A percentile compares a stretch with the other conserved stretches of the same genome.
Evolutionary conservation across 2,113 vertebrate genomes (phyloP).

Genomic region (Hydropotes inermis): DNA sequence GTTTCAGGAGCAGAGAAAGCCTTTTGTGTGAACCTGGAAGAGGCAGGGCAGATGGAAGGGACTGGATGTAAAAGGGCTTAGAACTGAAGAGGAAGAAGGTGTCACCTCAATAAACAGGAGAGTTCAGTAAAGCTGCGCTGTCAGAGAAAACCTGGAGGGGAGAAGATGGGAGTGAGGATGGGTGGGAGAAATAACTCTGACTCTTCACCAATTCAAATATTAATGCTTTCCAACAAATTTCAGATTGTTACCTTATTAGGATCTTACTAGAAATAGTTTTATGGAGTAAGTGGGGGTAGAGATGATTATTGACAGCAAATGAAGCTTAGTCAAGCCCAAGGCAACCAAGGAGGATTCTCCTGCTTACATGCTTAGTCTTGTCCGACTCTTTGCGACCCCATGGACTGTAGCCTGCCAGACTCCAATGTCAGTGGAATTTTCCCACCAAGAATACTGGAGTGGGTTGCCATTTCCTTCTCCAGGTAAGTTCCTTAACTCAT

Average conservation of each 20-base stretch:
- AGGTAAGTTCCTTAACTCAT: background rate
- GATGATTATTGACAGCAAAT: background rate
- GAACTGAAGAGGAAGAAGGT: background rate
- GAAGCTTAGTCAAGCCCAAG: background rate
- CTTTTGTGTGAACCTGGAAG: background rate
- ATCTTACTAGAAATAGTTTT: background rate
- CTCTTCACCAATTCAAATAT: background rate
- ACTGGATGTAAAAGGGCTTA: background rate
- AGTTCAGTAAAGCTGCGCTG: background rate
- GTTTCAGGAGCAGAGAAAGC: background rate
- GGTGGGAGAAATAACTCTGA: background rate
- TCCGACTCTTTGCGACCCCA: background rate
- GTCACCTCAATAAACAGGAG: background rate
- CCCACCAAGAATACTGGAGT: background rate
- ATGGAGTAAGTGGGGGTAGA: background rate
- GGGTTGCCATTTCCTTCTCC: background rate
- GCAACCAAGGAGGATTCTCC: background rate
- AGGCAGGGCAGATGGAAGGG: background rate
- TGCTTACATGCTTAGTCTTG: background rate
- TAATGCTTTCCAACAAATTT: background rate
- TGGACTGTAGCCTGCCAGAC: background rate
- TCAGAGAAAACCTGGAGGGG: background rate
- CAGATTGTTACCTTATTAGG: background rate
- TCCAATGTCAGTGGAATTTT: background rate
- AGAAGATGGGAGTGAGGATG: background rate